These are phyloP conservation scores for Amaurobius ferox DNA, from an alignment of 2,888 invertebrate genomes.

Conservation along the genomic window DNA sequence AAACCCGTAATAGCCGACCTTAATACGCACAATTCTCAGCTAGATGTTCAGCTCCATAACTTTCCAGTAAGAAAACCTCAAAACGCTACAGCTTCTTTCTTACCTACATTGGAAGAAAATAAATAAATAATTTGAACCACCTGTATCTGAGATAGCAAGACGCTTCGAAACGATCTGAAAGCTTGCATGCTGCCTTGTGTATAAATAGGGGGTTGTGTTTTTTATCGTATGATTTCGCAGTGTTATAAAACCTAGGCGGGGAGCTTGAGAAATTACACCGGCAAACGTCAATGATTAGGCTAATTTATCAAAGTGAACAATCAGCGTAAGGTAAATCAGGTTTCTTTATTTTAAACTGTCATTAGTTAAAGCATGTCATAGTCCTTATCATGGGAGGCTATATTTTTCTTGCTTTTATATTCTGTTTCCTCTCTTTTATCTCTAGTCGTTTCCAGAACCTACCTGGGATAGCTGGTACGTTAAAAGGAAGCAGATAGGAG, in stretches of 20 bases:
- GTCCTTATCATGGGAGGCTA: background rate
- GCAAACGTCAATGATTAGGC: conserved; percentile 21
- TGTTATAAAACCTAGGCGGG: conserved; percentile 13
- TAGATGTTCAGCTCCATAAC: too few relatives aligned
- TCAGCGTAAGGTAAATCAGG: conserved; percentile 19
- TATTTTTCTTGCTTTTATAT: background rate
- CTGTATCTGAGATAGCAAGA: background rate
- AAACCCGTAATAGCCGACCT: too few relatives aligned
- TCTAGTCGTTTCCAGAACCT: conserved; percentile 7
- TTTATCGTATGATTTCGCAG: background rate
- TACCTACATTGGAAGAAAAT: too few relatives aligned
- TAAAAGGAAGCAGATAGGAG: conserved; percentile 7
- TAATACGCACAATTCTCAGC: too few relatives aligned
- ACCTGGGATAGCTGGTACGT: background rate
- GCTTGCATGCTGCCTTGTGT: background rate
- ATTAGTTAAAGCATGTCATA: conserved; percentile 21
- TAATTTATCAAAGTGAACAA: conserved; percentile 31
- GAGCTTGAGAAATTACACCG: conserved; percentile 21
- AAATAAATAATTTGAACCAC: background rate
- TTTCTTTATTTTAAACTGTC: conserved; percentile 31
- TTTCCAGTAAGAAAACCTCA: too few relatives aligned
- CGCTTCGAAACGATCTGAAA: background rate
- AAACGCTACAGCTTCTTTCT: too few relatives aligned
- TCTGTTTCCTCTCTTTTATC: background rate
- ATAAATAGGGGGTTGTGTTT: conserved; percentile 1